Evolutionary conservation across 2,113 vertebrate genomes (phyloP), one percentile per base, ranked within the genome.

Genomic region (Odocoileus hemionus): DNA sequence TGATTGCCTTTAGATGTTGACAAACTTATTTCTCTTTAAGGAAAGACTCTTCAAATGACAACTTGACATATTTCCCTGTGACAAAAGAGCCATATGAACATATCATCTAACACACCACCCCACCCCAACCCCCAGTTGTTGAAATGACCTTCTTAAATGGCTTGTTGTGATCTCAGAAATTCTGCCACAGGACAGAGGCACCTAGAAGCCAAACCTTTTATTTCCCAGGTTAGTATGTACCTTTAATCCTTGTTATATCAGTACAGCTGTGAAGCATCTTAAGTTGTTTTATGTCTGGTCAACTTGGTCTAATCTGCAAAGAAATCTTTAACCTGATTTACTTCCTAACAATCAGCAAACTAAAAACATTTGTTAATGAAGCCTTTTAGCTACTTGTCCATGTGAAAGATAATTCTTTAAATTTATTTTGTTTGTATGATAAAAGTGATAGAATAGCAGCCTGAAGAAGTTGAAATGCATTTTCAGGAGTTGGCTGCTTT

Each of bases 341-440:
- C 80, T 95, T 91, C 52, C 16, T 4, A 78, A 74, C 23, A 28
- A 61, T 96, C 43, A 80, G 57, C 33, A 80, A 93, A 58, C 36
- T 60, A 43, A 93, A 97, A 96, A 61, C 58, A 86, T 74, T 86
- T 86, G 60, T 86, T 94, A 86, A 54, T 57, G 28, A 96, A 96
- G n/a, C 7, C 58, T 91, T 91, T 96, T 86, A 86, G 50, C 17
- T 70, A 36, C 84, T 91, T 94, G 39, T 45, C 33, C 14, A 23
- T 39, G 3, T 87, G 61, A 87, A 83, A 90, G 86, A 86, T 64
- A 92, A 82, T 67, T 50, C 54, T 96, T 88, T 43, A 36, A 89
- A 86, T 86, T 80, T 60, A 57, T 43, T 76, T 86, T 86, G 64
- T 76, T 76, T 80, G 70, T 64, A 57, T 93, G 47, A 45, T 55